Evolutionary conservation across 2,888 invertebrate species (phyloP).

Genomic region (Arrhopalites spinosus): DNA sequence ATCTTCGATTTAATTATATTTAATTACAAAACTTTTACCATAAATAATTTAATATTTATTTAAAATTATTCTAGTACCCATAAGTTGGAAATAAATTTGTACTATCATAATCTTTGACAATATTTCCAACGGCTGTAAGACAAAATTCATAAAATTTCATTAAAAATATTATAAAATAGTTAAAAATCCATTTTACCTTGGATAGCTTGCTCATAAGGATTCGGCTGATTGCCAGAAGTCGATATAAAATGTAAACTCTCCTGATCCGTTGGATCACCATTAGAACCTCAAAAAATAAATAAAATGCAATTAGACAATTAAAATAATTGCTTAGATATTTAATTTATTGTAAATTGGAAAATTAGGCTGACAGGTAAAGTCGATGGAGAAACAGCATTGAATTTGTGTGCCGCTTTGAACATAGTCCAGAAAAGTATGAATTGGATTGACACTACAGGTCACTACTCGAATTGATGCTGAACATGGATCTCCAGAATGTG

Average conservation of each 20-base stretch:
- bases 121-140: slow-evolving; percentile 58
- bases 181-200: too few species aligned
- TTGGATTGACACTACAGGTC: slow-evolving; percentile 38
- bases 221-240: slow-evolving; percentile 51
- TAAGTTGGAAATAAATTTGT: slow-evolving; percentile 64
- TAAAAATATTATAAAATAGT: too few species aligned
- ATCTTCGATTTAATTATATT: too few species aligned
- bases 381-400: slow-evolving; percentile 62
- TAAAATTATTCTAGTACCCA: too few species aligned
- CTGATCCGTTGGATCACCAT: slow-evolving; percentile 12
- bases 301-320: too few species aligned
- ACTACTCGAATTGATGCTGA: neutral
- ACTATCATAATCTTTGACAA: slow-evolving; percentile 62
- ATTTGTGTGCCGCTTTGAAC: slow-evolving; percentile 62
- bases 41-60: too few species aligned
- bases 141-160: too few species aligned
- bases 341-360: neutral
- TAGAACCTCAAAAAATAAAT: slow-evolving; percentile 4
- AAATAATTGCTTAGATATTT: too few species aligned
- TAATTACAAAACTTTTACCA: too few species aligned
- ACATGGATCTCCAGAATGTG: neutral
- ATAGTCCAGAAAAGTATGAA: slow-evolving; percentile 65
- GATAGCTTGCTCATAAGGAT: slow-evolving; percentile 62
- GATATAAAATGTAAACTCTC: slow-evolving; percentile 51
- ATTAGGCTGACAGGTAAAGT: slow-evolving; percentile 58